These are phyloP conservation scores for Leptatherina wallacei DNA, from an alignment of 2,797 vertebrate genomes.

Conservation along the genomic window DNA sequence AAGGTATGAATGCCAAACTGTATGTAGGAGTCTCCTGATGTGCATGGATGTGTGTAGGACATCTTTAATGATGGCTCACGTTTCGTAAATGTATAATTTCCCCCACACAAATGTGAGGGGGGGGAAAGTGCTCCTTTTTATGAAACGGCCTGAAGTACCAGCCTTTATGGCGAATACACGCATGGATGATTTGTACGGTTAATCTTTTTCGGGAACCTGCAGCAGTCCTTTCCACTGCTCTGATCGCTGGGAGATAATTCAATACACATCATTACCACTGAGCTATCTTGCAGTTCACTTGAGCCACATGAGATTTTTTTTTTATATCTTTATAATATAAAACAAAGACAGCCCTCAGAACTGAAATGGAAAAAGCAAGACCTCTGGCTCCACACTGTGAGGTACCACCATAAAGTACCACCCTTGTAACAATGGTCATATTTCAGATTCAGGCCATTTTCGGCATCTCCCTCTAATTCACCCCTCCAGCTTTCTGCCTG, in stretches of 20 bases:
- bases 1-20: not conserved
- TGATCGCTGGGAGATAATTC: slow-evolving; percentile 43
- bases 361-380: not conserved
- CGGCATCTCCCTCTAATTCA: slow-evolving; percentile 30
- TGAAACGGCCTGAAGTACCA: not conserved
- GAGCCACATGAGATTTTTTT: slow-evolving; percentile 31
- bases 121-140: not conserved
- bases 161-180: slow-evolving; percentile 7
- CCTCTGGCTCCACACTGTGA: slow-evolving; percentile 24
- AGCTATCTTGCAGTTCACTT: slow-evolving; percentile 34
- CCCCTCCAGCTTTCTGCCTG: slow-evolving; percentile 52
- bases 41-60: not conserved
- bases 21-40: not conserved
- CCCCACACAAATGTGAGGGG: not conserved
- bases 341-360: slow-evolving; percentile 2
- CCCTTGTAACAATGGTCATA: slow-evolving; percentile 51
- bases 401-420: slow-evolving; percentile 28
- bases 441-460: slow-evolving; percentile 54
- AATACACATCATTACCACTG: slow-evolving; percentile 30
- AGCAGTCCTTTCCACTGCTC: slow-evolving; percentile 11
- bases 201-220: slow-evolving; percentile 27
- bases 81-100: not conserved
- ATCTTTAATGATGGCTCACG: not conserved
- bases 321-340: slow-evolving; percentile 30
- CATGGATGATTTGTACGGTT: slow-evolving; percentile 43